Evolutionary conservation across 2,888 invertebrate species (phyloP).

Genomic region (Hirtodrosophila trivittata): DNA sequence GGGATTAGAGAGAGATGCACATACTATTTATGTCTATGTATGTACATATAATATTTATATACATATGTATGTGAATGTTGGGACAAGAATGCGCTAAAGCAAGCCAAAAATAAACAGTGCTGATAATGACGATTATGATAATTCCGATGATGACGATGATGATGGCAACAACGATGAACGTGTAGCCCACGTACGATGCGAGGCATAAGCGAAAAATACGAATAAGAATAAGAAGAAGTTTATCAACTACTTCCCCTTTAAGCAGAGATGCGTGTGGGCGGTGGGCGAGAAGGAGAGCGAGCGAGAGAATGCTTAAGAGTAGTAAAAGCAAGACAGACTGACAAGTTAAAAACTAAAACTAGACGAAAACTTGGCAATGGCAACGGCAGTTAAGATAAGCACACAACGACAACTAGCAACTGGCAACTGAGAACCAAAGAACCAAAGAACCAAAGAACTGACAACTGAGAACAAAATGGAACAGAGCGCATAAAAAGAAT

Average conservation of each 20-base stretch:
- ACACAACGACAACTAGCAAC: slow-evolving; percentile 28
- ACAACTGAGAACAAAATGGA: slow-evolving; percentile 31
- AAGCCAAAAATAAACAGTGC: slow-evolving; percentile 53
- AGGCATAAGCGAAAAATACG: slow-evolving; percentile 14
- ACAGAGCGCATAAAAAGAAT: slow-evolving; percentile 47
- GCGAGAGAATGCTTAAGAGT: slow-evolving; percentile 1
- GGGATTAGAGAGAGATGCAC: background rate
- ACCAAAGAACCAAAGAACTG: slow-evolving; percentile 9
- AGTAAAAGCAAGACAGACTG: slow-evolving; percentile 30
- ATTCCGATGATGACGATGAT: slow-evolving; percentile 18
- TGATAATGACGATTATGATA: slow-evolving; percentile 46
- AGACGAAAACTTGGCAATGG: slow-evolving; percentile 74
- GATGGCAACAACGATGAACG: slow-evolving; percentile 3
- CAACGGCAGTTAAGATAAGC: slow-evolving; percentile 60
- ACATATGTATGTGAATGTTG: slow-evolving; percentile 3
- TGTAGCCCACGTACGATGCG: slow-evolving; percentile 38
- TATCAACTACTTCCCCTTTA: slow-evolving; percentile 31
- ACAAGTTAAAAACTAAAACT: slow-evolving; percentile 53
- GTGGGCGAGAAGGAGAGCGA: slow-evolving; percentile 41
- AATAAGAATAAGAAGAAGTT: slow-evolving; percentile 39
- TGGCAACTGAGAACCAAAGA: slow-evolving; percentile 10
- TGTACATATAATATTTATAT: background rate
- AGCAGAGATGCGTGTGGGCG: slow-evolving; percentile 69
- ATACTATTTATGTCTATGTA: background rate
- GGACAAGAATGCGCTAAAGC: slow-evolving; percentile 36